A percentile compares a stretch with the other conserved stretches of the same genome.
phyloP scores from a whole-genome alignment of 2,888 invertebrate species.

The Scaptomyza caliginosa region DNA sequence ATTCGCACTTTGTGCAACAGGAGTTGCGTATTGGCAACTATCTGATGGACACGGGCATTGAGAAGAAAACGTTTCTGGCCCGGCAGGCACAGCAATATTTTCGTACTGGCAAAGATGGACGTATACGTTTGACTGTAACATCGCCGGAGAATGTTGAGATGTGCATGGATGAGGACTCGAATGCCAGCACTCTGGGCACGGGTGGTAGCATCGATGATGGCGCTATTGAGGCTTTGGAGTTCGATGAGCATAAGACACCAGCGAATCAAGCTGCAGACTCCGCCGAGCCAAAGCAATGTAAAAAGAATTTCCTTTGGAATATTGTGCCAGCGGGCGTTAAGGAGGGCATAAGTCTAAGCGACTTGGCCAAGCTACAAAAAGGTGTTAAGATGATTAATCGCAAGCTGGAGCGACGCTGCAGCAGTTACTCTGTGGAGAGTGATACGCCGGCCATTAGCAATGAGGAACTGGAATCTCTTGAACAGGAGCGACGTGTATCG shows the following conservation, averaged over 20 bases:
- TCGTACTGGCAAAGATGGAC: conserved; percentile 64
- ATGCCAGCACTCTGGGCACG: conserved; percentile 52
- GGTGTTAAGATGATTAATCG: conserved; percentile 68
- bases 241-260: conserved; percentile 57
- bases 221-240: conserved; percentile 82
- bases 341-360: conserved; percentile 81
- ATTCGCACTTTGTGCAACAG: conserved; percentile 83
- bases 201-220: conserved; percentile 71
- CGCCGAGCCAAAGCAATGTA: conserved; percentile 43
- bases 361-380: conserved; percentile 73
- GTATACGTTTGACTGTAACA: conserved; percentile 82
- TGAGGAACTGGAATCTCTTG: conserved; percentile 34
- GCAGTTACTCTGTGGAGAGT: conserved; percentile 68
- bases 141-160: conserved; percentile 83
- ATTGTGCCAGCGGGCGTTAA: conserved; percentile 77
- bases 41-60: conserved; percentile 83
- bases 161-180: conserved; percentile 76
- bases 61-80: conserved; percentile 76
- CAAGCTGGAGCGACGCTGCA: conserved; percentile 71
- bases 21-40: conserved; percentile 83
- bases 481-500: conserved; percentile 61
- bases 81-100: conserved; percentile 63
- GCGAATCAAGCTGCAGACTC: conserved; percentile 5
- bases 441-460: conserved; percentile 13
- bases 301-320: conserved; percentile 81